Base-by-base conservation (phyloP, 2,797 vertebrate species). In the Pipistrellus pygmaeus region DNA sequence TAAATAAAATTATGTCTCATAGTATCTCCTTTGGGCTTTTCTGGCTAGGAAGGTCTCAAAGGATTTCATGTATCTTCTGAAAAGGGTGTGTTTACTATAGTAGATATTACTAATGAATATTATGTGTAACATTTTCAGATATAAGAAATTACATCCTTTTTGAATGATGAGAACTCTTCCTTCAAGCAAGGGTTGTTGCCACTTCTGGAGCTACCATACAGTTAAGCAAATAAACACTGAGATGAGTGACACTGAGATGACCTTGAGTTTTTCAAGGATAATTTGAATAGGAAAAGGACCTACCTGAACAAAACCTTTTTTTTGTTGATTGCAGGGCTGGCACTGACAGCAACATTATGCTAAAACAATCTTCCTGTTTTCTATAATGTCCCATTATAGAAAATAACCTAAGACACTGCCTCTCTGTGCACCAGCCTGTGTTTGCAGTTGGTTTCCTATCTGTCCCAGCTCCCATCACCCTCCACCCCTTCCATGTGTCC, bases 201-300 rank as follows among this genome's bases (percentile, higher is more conserved):
- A 92, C 69, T 66, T 86, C 62, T 25, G 30, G 38, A 57, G 64
- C 55, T 27, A 90, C 27, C 12, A 6, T 62, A 30, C 25, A 80
- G 21, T 72, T 90, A 94, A 94, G 46, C 82, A 83, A 71, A 55
- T 80, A 76, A 93, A 62, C n/a, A 55, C 51, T 30, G 60, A 38
- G 41, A 90, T 8, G 30, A 87, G 20, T 38, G 30, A 78, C 44
- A 46, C 10, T 73, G 48, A 87, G 15, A 8, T 90, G 38, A 93
- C 75, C 25, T 64, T 17, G 15, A 53, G 0, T 38, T 72, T 82
- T 84, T 69, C 71, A 73, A 90, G 64, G 62, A 77, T 64, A 90
- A 82, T 62, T 62, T 55, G 53, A 90, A 82, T 25, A 86, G 51
- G 17, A 71, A 13, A 85, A 94, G 41, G 41, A 57, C 68, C 23